phyloP scores from a whole-genome alignment of 1,140 invertebrate species.

The Mactra quadrangularis region DNA sequence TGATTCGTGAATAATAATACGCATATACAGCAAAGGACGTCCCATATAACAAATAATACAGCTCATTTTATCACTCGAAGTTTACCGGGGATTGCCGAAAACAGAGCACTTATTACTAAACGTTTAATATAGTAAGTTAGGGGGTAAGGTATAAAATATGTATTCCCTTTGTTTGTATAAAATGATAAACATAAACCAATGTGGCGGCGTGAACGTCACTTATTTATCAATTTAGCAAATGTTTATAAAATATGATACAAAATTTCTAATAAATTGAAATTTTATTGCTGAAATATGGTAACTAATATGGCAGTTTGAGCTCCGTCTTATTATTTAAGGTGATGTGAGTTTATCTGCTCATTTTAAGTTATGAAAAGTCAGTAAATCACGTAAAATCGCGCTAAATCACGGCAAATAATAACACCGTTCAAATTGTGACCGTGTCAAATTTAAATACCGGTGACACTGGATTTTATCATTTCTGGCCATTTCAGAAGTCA shows the following conservation, averaged over 20 bases:
- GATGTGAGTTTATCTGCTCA: conserved; percentile 21
- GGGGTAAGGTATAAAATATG: too few species aligned
- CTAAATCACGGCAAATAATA: too few species aligned
- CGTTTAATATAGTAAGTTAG: too few species aligned
- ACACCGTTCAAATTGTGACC: not conserved
- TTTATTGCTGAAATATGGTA: conserved; percentile 56
- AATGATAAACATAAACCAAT: conserved; percentile 34
- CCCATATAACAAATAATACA: too few species aligned
- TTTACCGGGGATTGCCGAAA: too few species aligned
- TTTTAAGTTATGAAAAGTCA: conserved; percentile 23
- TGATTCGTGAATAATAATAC: too few species aligned
- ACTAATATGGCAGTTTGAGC: conserved; percentile 45
- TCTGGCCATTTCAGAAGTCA: too few species aligned
- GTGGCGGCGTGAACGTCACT: conserved; percentile 22
- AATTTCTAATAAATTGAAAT: conserved; percentile 54
- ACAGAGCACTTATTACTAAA: too few species aligned
- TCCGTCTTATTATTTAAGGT: conserved; percentile 45
- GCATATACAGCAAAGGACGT: too few species aligned
- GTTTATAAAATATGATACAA: conserved; percentile 6
- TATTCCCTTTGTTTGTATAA: conserved; percentile 31
- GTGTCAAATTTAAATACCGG: not conserved
- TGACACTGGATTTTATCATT: not conserved
- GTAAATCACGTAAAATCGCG: conserved; percentile 33
- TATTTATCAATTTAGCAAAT: not conserved
- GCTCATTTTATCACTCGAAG: too few species aligned